Base-by-base conservation (phyloP, 2,113 vertebrate genomes). In the Bostrychus sinensis region DNA sequence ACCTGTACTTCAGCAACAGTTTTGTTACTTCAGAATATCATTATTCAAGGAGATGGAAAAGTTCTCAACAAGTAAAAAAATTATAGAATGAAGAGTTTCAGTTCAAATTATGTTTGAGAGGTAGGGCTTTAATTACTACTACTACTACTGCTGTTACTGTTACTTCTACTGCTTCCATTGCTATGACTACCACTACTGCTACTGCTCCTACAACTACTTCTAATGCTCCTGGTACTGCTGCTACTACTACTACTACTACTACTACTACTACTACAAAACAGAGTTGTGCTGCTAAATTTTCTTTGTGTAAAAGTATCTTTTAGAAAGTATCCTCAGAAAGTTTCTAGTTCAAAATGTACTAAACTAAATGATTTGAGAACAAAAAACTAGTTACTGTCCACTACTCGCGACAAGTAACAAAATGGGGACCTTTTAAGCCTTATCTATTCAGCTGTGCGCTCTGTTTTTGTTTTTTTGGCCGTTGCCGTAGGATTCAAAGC, bases 391-490 rank as follows among this genome's bases (percentile, higher is more conserved):
- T 11, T 45, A 22, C 17, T 45, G 42, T 45, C 9, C 16, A 36
- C 32, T 14, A 16, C n/a, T 37, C 3, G 45, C 48, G 65, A 54
- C 42, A 37, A 22, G 23, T 8, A 25, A 64, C 51, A 22, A 43
- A 56, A 45, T 14, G 38, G 34, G 17, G 39, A 37, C 46, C 62
- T 70, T 39, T 54, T 64, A 28, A 64, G 50, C 38, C 36, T 45
- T 9, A 22, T 46, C 57, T 46, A 14, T 48, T 63, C 83, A 71
- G 67, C 80, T 80, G 77, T 63, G 68, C 5, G 38, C 7, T 42
- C 53, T 81, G 66, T 76, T 79, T 78, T 72, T 89, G 75, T 86
- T 88, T 51, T 78, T 88, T 73, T 88, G 87, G 86, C 83, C 83
- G 84, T 80, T 59, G 64, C 72, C 17, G 45, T 50, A 50, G 62